Evolutionary conservation across 2,888 invertebrate genomes (phyloP).

Genomic region (Tetramorium bicarinatum): DNA sequence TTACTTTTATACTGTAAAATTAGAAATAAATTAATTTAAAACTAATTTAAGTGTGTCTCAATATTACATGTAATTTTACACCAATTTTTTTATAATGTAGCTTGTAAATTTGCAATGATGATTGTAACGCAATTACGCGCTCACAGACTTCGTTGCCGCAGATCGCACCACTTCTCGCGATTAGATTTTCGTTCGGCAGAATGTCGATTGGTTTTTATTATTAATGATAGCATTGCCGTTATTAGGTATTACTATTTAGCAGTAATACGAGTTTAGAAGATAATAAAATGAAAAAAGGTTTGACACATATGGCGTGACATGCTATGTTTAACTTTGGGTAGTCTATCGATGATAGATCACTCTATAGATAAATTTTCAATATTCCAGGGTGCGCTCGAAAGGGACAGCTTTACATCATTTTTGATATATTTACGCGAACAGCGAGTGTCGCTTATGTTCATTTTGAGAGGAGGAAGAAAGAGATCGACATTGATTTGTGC

Average conservation of each 20-base stretch:
- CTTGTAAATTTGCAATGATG: slow-evolving; percentile 18
- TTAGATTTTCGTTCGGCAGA: slow-evolving; percentile 42
- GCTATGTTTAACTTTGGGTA: neutral
- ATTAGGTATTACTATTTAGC: neutral
- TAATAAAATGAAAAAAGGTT: neutral
- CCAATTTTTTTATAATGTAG: neutral
- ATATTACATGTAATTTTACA: too few species aligned
- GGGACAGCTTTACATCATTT: slow-evolving; percentile 17
- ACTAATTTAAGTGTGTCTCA: too few species aligned
- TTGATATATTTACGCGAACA: slow-evolving; percentile 34
- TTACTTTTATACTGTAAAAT: too few species aligned
- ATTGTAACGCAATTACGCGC: slow-evolving; percentile 69
- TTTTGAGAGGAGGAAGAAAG: slow-evolving; percentile 71
- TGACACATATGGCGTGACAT: neutral
- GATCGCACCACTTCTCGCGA: slow-evolving; percentile 70
- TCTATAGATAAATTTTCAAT: slow-evolving; percentile 3
- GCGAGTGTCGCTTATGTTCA: slow-evolving; percentile 45
- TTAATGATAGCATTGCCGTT: neutral
- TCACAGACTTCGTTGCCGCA: slow-evolving; percentile 79
- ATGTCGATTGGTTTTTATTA: slow-evolving; percentile 57
- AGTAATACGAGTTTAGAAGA: neutral
- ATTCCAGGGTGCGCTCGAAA: slow-evolving; percentile 23
- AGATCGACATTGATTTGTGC: slow-evolving; percentile 63
- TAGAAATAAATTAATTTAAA: too few species aligned
- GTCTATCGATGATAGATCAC: slow-evolving; percentile 15